Evolutionary conservation across 1,140 invertebrate genomes (phyloP), one percentile per base, ranked within the genome.

Genomic region (Centruroides vittatus): DNA sequence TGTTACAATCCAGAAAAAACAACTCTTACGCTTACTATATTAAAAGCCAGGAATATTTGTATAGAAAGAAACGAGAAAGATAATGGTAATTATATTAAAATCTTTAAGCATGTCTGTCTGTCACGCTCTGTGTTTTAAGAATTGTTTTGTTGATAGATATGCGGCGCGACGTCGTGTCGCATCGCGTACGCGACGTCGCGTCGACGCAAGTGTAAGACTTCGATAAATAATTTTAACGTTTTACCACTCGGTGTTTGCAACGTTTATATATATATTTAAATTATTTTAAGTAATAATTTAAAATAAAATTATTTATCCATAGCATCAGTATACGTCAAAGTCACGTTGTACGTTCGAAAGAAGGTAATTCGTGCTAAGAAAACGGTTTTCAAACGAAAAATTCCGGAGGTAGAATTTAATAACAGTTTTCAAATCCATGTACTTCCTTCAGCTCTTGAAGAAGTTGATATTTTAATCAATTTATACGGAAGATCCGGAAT

Each of bases 1-100:
- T 63, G 64, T 51, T 65, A 63, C 41, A 65, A 67, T 47, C 55
- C 61, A n/a, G 64, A 65, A 23, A 11, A 49, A 41, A 48, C 61
- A 1, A 60, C 51, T 11, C 52, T 67, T 7, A 60, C 61, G 5
- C 46, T 67, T 6, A 61, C 55, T 3, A 58, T 67, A 41, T 55
- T 65, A 23, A 67, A 67, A 61, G 59, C 57, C 11, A 53, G 53
- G 50, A 64, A 64, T 10, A 10, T 65, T 2, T 52, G 48, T 10
- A 64, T 61, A 35, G n/a, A 47, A 4, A 56, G 57, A 23, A 61
- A 62, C 48, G 63, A 61, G 35, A 65, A 66, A 52, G 65, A 65
- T 5, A 57, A 56, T 13, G 61, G 65, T 65, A 59, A 59, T 60
- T 57, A 58, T 23, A 23, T 23, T 23, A 23, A 23, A 23, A 23